These are phyloP conservation scores for Agapostemon virescens DNA, from an alignment of 2,888 invertebrate species.

Conservation along the genomic window DNA sequence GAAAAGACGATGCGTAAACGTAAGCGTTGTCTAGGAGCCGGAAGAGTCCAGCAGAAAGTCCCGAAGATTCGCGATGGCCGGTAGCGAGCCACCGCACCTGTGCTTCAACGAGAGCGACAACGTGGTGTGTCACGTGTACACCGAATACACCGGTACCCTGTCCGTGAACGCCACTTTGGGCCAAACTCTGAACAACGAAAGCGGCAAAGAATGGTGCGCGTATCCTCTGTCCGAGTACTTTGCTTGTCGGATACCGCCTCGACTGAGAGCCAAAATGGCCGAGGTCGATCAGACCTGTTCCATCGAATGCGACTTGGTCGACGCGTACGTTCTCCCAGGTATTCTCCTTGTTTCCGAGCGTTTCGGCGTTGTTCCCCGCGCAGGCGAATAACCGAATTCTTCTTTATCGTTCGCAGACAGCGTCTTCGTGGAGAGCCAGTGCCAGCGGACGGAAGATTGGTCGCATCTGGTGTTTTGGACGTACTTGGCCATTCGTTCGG, in stretches of 20 bases:
- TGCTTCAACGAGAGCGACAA: conserved; percentile 80
- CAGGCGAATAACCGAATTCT: not conserved
- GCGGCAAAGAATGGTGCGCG: conserved; percentile 84
- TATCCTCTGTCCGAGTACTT: conserved; percentile 83
- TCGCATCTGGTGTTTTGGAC: conserved; percentile 85
- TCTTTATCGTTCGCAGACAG: conserved; percentile 79
- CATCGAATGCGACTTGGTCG: conserved; percentile 86
- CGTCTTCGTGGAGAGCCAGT: conserved; percentile 86
- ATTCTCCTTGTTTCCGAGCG: not conserved
- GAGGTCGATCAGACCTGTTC: conserved; percentile 82
- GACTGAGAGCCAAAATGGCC: conserved; percentile 76
- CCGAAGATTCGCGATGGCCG: conserved; percentile 70
- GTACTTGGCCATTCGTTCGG: conserved; percentile 86
- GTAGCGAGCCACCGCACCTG: conserved; percentile 82
- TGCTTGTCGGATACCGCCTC: conserved; percentile 83
- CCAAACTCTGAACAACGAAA: conserved; percentile 80
- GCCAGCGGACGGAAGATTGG: conserved; percentile 84
- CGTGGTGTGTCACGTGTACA: conserved; percentile 84
- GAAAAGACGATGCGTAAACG: not conserved
- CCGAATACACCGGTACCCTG: conserved; percentile 82
- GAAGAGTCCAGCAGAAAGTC: conserved; percentile 77
- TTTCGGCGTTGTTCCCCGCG: not conserved
- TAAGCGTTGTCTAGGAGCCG: conserved; percentile 32
- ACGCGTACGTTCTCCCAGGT: conserved; percentile 84
- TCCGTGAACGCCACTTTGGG: conserved; percentile 82